Percentiles rank a stretch among this genome's conserved stretches.
These are phyloP conservation scores for Amorpha juglandis DNA, from an alignment of 2,888 invertebrate genomes.

Conservation along the genomic window DNA sequence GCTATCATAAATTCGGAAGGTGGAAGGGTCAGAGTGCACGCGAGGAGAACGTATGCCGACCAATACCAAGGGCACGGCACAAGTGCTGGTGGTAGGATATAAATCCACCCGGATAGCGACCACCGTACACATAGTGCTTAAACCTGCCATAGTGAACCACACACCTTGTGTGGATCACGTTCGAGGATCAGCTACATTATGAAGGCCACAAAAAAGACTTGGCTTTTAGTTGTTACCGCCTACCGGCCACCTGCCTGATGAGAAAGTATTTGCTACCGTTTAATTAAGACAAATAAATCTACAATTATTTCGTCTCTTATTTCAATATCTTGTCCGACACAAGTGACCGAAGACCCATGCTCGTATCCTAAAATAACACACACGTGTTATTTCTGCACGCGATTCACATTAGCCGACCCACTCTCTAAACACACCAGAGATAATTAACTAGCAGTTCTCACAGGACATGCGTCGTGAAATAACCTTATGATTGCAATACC, in stretches of 20 bases:
- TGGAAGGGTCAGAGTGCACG: no score
- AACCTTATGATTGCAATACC: neutral
- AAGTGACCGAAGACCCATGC: neutral
- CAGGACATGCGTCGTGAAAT: neutral
- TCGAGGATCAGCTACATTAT: no score
- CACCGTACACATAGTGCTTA: no score
- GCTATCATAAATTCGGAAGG: neutral
- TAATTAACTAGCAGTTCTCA: constrained; percentile 3
- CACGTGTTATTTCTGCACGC: constrained; percentile 25
- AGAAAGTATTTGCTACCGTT: neutral
- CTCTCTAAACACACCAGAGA: neutral
- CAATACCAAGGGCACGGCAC: no score
- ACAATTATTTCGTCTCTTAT: neutral
- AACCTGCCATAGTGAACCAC: no score
- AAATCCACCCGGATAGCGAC: no score
- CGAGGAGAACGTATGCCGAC: no score
- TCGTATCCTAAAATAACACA: constrained; percentile 25
- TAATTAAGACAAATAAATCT: constrained; percentile 8
- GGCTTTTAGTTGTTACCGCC: no score
- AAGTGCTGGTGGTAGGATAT: no score
- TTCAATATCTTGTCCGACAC: constrained; percentile 2
- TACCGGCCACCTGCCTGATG: no score
- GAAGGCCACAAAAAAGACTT: no score
- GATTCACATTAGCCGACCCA: constrained; percentile 6
- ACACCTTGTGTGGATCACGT: no score